Base-by-base conservation (phyloP, 2,113 vertebrate species). In the Cettia cetti region DNA sequence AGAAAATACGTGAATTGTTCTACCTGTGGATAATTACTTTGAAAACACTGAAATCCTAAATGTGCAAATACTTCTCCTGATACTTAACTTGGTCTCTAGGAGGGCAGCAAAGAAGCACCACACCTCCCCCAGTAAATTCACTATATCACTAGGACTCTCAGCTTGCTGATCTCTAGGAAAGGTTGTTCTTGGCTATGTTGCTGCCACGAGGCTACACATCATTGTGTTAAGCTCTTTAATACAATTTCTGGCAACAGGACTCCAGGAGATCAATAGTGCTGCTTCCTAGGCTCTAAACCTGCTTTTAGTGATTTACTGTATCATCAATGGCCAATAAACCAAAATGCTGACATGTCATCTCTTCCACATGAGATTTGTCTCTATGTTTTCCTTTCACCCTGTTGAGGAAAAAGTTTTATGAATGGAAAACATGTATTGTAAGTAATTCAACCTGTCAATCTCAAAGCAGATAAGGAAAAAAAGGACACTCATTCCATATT, bases 201-300 rank as follows among this genome's bases (percentile, higher is more conserved):
- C 66, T 90, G 54, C 52, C 74, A 92, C 0, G 0, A 83, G 76
- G 40, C 77, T 81, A 84, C 90, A 96, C 81, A 80, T 94, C 84
- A 94, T 27, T 15, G 13, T 35, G 77, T 93, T 95, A 88, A 94
- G 87, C 42, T 93, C 88, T 82, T 92, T 90, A 95, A 95, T 97
- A 91, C 80, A 60, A 68, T 92, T 96, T 96, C 88, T 95, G 91
- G 92, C 91, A 95, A 95, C 53, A 82, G 26, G 77, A 71, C 64
- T 96, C 86, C 76, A 42, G 56, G 68, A 96, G 91, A 97, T 97
- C 96, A 95, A 97, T 96, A 96, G 53, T 45, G 50, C 91, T 91
- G 87, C 91, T 97, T 97, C 94, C 94, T 94, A 92, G 45, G 56
- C 94, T 95, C 83, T 96, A 93, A 96, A 97, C 52, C 47, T 90